A percentile compares a stretch with the other conserved stretches of the same genome.
Conservation (phyloP, 2,113 vertebrate species). For the Ailuropoda melanoleuca region DNA sequence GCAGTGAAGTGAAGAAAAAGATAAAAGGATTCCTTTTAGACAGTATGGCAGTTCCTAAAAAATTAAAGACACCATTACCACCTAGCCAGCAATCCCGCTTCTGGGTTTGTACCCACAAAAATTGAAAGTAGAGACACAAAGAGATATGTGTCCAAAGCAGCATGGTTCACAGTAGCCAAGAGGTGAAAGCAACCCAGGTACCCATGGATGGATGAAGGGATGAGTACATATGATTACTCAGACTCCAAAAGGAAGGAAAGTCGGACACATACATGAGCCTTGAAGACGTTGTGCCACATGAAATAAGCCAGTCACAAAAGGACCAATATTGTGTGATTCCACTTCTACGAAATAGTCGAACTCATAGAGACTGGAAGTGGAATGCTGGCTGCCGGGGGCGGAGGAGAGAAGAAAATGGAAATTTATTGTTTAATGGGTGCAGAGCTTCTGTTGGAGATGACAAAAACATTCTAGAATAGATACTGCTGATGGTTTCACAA, state of each 20-base stretch:
- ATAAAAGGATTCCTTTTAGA: neutral
- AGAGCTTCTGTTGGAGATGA: neutral
- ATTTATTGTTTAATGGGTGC: neutral
- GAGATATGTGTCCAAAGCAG: neutral
- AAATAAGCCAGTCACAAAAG: neutral
- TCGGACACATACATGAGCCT: neutral
- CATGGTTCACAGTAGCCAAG: neutral
- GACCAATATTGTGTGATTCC: neutral
- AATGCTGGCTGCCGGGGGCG: neutral
- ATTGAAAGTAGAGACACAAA: neutral
- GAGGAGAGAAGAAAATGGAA: neutral
- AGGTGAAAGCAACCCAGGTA: neutral
- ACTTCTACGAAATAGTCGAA: neutral
- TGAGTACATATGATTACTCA: neutral
- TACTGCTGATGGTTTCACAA: neutral
- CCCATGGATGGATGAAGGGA: neutral
- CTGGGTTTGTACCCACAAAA: neutral
- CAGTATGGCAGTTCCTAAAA: neutral
- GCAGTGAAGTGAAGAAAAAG: neutral
- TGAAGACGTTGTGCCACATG: neutral
- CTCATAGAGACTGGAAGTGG: neutral
- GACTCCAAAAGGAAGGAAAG: neutral
- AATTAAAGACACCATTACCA: neutral
- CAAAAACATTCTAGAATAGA: neutral
- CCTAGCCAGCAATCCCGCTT: neutral